Conservation (phyloP, 2,797 vertebrate genomes). For the Pseudopleuronectes americanus region DNA sequence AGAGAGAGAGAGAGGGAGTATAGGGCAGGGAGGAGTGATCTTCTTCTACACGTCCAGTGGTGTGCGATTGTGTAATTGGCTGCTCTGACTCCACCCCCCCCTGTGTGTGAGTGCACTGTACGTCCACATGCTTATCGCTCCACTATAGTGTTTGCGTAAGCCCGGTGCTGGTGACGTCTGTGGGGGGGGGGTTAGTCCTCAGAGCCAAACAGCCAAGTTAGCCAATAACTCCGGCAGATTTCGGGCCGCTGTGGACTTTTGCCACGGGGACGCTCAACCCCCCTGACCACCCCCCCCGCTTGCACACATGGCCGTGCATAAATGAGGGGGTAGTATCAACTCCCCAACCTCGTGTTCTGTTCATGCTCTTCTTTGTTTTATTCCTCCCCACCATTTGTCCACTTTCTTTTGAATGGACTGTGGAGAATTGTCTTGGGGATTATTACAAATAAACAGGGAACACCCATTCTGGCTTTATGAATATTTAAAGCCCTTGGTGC, state of each 20-base stretch:
- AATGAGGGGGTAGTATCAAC: slow-evolving; percentile 48
- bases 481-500: slow-evolving; percentile 47
- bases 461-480: slow-evolving; percentile 47
- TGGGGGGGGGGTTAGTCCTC: slow-evolving; percentile 53
- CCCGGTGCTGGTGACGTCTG: slow-evolving; percentile 65
- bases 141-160: slow-evolving; percentile 74
- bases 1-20: neutral
- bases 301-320: slow-evolving; percentile 66
- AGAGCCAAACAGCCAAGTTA: slow-evolving; percentile 65
- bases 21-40: slow-evolving; percentile 50
- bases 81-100: slow-evolving; percentile 57
- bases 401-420: slow-evolving; percentile 24
- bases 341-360: slow-evolving; percentile 27
- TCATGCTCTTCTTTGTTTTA: slow-evolving; percentile 2
- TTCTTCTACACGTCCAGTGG: slow-evolving; percentile 58
- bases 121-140: slow-evolving; percentile 54
- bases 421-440: slow-evolving; percentile 23
- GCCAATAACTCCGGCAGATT: slow-evolving; percentile 68
- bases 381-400: neutral
- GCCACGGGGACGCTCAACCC: slow-evolving; percentile 55
- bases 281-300: slow-evolving; percentile 35
- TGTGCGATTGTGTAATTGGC: slow-evolving; percentile 73
- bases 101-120: slow-evolving; percentile 43
- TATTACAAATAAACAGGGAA: slow-evolving; percentile 36
- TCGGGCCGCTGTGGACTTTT: slow-evolving; percentile 66